phyloP scores from a whole-genome alignment of 2,888 invertebrate genomes.

The Stenoptilia bipunctidactyla region DNA sequence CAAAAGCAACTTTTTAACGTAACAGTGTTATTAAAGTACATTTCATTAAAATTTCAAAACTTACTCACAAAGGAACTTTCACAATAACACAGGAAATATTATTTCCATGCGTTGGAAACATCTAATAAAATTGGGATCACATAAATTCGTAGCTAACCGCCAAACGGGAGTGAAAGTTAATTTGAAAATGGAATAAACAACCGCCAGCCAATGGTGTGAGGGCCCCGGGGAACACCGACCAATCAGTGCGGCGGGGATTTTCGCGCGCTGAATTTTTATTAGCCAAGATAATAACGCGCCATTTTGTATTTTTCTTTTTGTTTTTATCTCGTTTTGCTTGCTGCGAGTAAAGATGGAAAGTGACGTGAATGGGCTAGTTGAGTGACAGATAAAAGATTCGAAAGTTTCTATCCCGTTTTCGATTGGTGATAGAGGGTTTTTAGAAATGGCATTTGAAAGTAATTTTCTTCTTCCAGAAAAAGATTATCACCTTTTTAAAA shows the following conservation, averaged over 20 bases:
- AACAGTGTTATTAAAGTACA: too few species aligned
- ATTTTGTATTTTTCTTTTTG: constrained; percentile 61
- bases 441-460: too few species aligned
- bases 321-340: constrained; percentile 31
- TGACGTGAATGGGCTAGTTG: constrained; percentile 29
- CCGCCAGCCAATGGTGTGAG: constrained; percentile 46
- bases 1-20: too few species aligned
- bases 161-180: constrained; percentile 65
- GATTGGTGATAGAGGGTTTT: too few species aligned
- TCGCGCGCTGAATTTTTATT: constrained; percentile 72
- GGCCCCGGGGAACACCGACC: constrained; percentile 46
- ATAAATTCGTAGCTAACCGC: constrained; percentile 41
- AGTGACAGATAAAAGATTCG: neutral
- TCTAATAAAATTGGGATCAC: constrained; percentile 26
- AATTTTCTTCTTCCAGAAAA: too few species aligned
- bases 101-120: constrained; percentile 19
- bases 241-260: constrained; percentile 48
- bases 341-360: constrained; percentile 40
- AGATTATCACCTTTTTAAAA: too few species aligned
- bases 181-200: constrained; percentile 69
- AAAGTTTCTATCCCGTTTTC: constrained; percentile 27
- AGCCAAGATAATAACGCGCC: constrained; percentile 65
- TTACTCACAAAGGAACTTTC: neutral
- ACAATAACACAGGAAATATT: constrained; percentile 9
- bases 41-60: too few species aligned